These are phyloP conservation scores for Nephrotoma guestfalica DNA, from an alignment of 2,888 invertebrate species.

Conservation along the genomic window DNA sequence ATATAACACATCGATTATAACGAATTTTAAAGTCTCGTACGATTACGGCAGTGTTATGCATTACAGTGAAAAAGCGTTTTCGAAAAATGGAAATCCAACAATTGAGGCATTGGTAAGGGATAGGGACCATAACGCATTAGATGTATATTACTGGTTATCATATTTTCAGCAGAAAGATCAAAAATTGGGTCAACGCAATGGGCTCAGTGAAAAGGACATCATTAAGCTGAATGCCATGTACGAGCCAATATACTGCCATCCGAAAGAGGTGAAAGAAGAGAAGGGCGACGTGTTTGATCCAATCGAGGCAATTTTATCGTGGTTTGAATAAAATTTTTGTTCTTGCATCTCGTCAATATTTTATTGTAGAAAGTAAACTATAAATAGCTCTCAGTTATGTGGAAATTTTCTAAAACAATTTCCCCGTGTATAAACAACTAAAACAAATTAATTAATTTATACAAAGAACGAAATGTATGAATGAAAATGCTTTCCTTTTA, in stretches of 20 bases:
- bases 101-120: conserved; percentile 40
- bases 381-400: not conserved
- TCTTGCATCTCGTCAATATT: not conserved
- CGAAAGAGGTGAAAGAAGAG: not conserved
- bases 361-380: not conserved
- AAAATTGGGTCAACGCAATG: conserved; percentile 37
- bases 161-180: conserved; percentile 30
- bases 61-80: conserved; percentile 51
- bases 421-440: not conserved
- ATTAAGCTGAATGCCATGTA: conserved; percentile 39
- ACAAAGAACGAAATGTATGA: not conserved
- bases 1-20: conserved; percentile 45
- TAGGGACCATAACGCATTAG: not conserved
- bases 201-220: conserved; percentile 37
- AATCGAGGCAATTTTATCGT: not conserved
- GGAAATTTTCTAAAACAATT: not conserved
- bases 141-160: not conserved
- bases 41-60: conserved; percentile 64
- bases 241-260: conserved; percentile 15
- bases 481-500: not conserved
- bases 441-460: not conserved
- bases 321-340: not conserved
- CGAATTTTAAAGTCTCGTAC: conserved; percentile 50
- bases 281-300: not conserved
- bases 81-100: conserved; percentile 48